A percentile compares a stretch with the other conserved stretches of the same genome.
These are phyloP conservation scores for Omphaloscelis lunosa DNA, from an alignment of 2,888 invertebrate species.

Conservation along the genomic window DNA sequence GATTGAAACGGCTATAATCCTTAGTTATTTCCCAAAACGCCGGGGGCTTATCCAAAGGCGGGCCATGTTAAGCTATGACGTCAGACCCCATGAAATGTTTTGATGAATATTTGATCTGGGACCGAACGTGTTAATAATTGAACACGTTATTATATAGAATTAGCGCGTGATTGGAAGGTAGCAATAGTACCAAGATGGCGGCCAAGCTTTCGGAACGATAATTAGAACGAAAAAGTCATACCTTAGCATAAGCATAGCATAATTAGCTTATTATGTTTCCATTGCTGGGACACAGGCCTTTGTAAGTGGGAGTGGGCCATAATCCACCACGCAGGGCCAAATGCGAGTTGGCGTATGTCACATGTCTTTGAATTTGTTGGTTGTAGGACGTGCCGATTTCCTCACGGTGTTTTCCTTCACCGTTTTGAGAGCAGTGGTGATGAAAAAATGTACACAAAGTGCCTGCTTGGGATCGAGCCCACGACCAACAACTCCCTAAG, in stretches of 20 bases:
- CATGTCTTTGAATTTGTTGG: not conserved
- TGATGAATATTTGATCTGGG: constrained; percentile 65
- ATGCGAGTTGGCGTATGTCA: not conserved
- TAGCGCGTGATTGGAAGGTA: constrained; percentile 38
- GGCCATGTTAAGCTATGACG: constrained; percentile 33
- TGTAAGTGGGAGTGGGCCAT: not conserved
- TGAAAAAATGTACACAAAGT: too few relatives aligned
- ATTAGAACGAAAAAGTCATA: constrained; percentile 5
- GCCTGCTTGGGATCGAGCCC: too few relatives aligned
- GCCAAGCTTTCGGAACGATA: not conserved
- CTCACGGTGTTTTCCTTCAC: too few relatives aligned
- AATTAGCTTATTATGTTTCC: not conserved
- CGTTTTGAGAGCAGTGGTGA: too few relatives aligned
- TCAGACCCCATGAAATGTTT: constrained; percentile 57
- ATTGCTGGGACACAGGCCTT: not conserved
- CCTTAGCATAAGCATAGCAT: not conserved
- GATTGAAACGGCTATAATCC: constrained; percentile 66
- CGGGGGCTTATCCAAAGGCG: constrained; percentile 55
- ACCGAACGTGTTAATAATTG: constrained; percentile 57
- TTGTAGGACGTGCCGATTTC: not conserved
- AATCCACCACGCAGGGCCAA: not conserved
- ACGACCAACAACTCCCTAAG: too few relatives aligned
- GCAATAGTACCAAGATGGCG: constrained; percentile 17
- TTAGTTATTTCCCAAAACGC: constrained; percentile 66
- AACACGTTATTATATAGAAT: constrained; percentile 53